These are phyloP conservation scores for Leptatherina wallacei DNA, from an alignment of 2,797 vertebrate genomes.

Conservation along the genomic window DNA sequence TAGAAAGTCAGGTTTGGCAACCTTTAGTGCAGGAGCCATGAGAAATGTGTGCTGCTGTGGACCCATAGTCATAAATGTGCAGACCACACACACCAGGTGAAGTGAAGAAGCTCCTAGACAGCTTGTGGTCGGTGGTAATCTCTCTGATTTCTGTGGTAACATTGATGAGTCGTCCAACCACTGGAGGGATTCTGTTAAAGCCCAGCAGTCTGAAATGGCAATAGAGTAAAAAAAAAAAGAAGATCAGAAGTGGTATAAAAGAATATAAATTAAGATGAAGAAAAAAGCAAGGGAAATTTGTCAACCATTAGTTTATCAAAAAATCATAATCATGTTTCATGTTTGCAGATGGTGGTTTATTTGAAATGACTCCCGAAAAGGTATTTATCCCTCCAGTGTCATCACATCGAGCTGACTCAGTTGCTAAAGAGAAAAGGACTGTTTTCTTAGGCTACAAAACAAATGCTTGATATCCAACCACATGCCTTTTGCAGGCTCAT, in stretches of 20 bases:
- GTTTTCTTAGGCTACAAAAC: too few species aligned
- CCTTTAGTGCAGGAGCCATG: too few species aligned
- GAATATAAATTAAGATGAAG: background rate
- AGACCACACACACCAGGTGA: constrained; percentile 83
- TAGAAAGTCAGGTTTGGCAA: background rate
- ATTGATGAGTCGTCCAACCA: constrained; percentile 86
- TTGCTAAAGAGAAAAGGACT: too few species aligned
- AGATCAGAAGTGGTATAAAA: background rate
- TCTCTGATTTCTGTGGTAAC: constrained; percentile 85
- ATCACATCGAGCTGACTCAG: too few species aligned
- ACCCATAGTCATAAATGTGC: constrained; percentile 63
- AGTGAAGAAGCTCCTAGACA: constrained; percentile 87
- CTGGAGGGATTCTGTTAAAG: constrained; percentile 88
- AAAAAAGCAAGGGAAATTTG: background rate
- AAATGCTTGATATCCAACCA: too few species aligned
- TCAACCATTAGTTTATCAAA: too few species aligned
- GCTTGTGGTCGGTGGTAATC: constrained; percentile 84
- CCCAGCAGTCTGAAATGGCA: constrained; percentile 81
- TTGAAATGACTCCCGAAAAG: too few species aligned
- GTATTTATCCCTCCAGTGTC: too few species aligned
- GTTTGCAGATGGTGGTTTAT: too few species aligned
- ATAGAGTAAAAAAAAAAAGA: background rate
- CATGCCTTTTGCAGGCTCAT: too few species aligned
- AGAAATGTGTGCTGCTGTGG: too few species aligned
- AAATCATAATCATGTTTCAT: too few species aligned